Evolutionary conservation across 1,140 invertebrate species (phyloP).

Genomic region (Copidosoma floridanum): DNA sequence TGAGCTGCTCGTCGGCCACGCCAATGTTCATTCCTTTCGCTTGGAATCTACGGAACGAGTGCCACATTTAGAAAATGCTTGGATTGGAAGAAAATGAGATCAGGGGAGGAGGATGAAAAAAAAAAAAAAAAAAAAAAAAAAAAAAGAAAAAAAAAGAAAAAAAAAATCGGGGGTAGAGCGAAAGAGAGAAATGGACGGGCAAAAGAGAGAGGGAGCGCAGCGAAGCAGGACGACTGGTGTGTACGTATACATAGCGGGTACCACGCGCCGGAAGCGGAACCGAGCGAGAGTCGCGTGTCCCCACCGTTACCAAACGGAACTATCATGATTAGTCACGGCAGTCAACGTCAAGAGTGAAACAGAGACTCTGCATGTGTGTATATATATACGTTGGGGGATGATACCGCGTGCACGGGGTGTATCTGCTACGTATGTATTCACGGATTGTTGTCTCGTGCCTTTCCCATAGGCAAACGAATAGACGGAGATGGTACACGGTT

Average conservation of each 20-base stretch:
- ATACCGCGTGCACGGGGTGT: too few species aligned
- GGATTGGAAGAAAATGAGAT: background rate
- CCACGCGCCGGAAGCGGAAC: constrained; percentile 58
- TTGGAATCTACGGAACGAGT: constrained; percentile 79
- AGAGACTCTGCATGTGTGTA: too few species aligned
- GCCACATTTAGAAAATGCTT: too few species aligned
- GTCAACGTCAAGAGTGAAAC: constrained; percentile 37
- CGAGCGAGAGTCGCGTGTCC: constrained; percentile 53
- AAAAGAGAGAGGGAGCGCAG: constrained; percentile 21
- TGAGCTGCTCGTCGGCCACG: constrained; percentile 71
- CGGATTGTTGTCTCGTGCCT: too few species aligned
- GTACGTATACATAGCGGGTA: too few species aligned
- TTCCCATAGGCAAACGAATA: too few species aligned
- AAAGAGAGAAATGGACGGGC: constrained; percentile 9
- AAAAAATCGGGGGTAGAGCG: background rate
- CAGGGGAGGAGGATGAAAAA: background rate
- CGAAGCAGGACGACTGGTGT: constrained; percentile 25
- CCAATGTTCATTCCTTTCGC: constrained; percentile 78
- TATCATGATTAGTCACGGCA: constrained; percentile 58
- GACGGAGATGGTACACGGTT: too few species aligned
- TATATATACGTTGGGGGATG: too few species aligned
- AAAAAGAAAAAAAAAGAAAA: background rate
- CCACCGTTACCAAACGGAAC: constrained; percentile 55
- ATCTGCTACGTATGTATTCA: too few species aligned
- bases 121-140: constrained; percentile 24